Evolutionary conservation across 2,113 vertebrate genomes (phyloP).

Genomic region (Chloroceryle aenea): DNA sequence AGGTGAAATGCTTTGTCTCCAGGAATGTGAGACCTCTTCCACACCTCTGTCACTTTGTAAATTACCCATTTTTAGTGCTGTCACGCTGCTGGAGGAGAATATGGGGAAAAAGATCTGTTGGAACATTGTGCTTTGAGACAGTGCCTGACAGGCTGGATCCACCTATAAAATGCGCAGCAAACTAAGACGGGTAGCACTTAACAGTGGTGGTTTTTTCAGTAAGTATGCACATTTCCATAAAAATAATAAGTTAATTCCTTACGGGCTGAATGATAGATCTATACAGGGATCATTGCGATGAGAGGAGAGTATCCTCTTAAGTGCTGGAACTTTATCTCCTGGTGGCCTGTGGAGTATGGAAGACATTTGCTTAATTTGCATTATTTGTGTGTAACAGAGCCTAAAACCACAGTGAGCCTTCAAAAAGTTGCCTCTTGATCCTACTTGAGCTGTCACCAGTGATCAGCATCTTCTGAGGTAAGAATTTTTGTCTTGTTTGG

Average conservation of each 20-base stretch:
- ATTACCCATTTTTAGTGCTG: not conserved
- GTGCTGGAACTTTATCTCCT: not conserved
- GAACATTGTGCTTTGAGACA: not conserved
- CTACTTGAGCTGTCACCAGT: accelerated
- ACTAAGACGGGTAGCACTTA: not conserved
- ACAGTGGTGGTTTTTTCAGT: not conserved
- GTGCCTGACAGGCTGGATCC: not conserved
- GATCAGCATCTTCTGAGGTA: not conserved
- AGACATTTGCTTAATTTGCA: not conserved
- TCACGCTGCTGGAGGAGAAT: not conserved
- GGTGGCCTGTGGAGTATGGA: not conserved
- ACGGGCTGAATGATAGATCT: not conserved
- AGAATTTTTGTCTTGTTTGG: not conserved
- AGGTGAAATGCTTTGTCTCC: not conserved
- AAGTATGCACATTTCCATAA: not conserved
- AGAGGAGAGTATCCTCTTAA: not conserved
- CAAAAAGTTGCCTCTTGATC: not conserved
- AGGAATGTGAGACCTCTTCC: not conserved
- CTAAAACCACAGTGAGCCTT: not conserved
- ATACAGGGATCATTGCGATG: not conserved
- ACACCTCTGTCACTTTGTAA: not conserved
- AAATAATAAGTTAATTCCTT: not conserved
- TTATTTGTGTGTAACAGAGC: not conserved
- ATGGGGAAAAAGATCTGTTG: not conserved
- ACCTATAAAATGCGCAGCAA: not conserved